phyloP scores from a whole-genome alignment of 2,888 invertebrate species.

The Pristionchus exspectatus region DNA sequence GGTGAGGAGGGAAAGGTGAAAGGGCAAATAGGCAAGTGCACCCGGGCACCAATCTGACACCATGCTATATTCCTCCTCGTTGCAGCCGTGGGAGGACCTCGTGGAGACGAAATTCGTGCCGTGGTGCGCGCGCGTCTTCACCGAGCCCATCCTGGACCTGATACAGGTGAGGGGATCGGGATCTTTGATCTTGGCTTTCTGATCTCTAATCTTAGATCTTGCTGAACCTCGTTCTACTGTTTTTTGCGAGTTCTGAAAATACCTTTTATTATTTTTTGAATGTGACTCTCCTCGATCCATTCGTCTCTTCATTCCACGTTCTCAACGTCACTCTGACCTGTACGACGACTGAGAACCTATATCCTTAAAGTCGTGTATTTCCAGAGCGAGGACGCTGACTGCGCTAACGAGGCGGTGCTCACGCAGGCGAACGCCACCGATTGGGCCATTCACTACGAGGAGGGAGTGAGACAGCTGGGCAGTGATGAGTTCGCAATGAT shows the following conservation, averaged over 20 bases:
- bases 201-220: background rate
- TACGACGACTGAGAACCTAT: no score
- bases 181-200: background rate
- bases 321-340: no score
- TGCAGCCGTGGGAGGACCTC: conserved; percentile 41
- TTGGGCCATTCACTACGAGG: conserved; percentile 77
- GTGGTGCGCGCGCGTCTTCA: conserved; percentile 77
- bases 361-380: no score
- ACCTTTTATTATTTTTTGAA: no score
- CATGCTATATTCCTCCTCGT: background rate
- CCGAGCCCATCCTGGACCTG: conserved; percentile 70
- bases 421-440: conserved; percentile 71
- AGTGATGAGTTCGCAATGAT: conserved; percentile 63
- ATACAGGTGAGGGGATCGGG: conserved; percentile 55
- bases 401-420: conserved; percentile 57
- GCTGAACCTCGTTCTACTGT: no score
- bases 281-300: no score
- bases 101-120: conserved; percentile 72
- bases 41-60: no score
- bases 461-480: conserved; percentile 72
- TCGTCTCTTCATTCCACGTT: no score
- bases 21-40: no score
- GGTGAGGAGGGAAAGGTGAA: background rate
- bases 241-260: no score
- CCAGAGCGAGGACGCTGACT: conserved; percentile 56